Base-by-base conservation (phyloP, 2,888 invertebrate species). In the Rhorus exstirpatorius region DNA sequence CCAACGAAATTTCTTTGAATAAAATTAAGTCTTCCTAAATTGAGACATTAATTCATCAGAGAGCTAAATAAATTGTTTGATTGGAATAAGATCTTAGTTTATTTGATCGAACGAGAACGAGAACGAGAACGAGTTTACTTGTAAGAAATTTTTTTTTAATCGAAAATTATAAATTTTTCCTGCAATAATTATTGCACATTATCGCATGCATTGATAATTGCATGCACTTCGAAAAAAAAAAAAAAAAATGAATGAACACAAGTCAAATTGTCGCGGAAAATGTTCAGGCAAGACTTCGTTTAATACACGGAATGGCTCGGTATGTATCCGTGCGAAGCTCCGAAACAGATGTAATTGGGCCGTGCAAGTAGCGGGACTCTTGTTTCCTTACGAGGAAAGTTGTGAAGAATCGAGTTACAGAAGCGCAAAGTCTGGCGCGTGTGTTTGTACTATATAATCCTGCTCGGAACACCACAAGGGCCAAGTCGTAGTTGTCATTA, bases 301-400 rank as follows among this genome's bases (percentile, higher is more conserved):
- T 49, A 21, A 14, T 61, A 21, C 46, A 14, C n/a, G n/a, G n/a
- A 61, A 49, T 49, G 60, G 51, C 2, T n/a, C 14, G 12, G 19
- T 24, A 53, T 35, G 14, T 60, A 60, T 19, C 19, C 17, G 35
- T 46, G 41, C 38, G 51, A 60, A 53, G 31, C 51, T 53, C 7
- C 21, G 26, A 26, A 46, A 51, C 72, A 72, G 67, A 41, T 67
- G 51, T 60, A 72, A 61, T 72, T 58, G 46, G 58, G 49, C 49
- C 60, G n/a, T 14, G 31, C 44, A 21, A 44, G n/a, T 68, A 79
- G 46, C 79, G 79, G 74, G 10, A 68, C 44, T 35, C 49, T 24
- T 55, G 17, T 65, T 60, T 46, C 72, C 38, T 65, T 72, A 41
- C 65, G 72, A 65, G 72, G 41, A 55, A 65, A 67, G 38, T 79